A percentile compares a stretch with the other conserved stretches of the same genome.
phyloP scores from a whole-genome alignment of 2,888 invertebrate species.

The Xylota segnis region DNA sequence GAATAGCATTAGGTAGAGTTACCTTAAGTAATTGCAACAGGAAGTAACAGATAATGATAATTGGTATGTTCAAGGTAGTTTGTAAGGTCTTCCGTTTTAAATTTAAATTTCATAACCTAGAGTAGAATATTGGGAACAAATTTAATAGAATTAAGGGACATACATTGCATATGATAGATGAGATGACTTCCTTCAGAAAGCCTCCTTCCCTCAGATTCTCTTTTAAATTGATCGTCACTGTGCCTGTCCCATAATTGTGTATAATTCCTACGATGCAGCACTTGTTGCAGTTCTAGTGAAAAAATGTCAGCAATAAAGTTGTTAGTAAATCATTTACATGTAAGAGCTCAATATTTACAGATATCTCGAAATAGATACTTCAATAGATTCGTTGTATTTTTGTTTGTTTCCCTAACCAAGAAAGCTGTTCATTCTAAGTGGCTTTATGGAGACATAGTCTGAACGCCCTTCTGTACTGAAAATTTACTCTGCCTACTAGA shows the following conservation, averaged over 20 bases:
- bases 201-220: constrained; percentile 11
- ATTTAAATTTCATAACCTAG: background rate
- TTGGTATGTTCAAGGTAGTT: constrained; percentile 5
- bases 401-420: too few species aligned
- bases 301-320: background rate
- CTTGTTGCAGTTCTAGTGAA: constrained; percentile 19
- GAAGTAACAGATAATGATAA: constrained; percentile 45
- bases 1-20: background rate
- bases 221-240: constrained; percentile 2
- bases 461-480: too few species aligned
- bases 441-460: too few species aligned
- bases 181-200: constrained; percentile 10
- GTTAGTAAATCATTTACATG: background rate
- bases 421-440: too few species aligned
- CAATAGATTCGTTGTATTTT: too few species aligned
- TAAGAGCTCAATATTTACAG: background rate
- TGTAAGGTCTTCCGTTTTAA: background rate
- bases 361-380: background rate
- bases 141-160: background rate
- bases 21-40: constrained; percentile 41
- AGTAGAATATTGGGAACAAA: background rate
- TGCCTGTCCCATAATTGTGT: constrained; percentile 6
- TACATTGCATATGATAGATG: constrained; percentile 17
- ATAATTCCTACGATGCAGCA: constrained; percentile 16
- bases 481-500: too few species aligned